phyloP scores from a whole-genome alignment of 1,140 invertebrate genomes.

The Riptortus pedestris region DNA sequence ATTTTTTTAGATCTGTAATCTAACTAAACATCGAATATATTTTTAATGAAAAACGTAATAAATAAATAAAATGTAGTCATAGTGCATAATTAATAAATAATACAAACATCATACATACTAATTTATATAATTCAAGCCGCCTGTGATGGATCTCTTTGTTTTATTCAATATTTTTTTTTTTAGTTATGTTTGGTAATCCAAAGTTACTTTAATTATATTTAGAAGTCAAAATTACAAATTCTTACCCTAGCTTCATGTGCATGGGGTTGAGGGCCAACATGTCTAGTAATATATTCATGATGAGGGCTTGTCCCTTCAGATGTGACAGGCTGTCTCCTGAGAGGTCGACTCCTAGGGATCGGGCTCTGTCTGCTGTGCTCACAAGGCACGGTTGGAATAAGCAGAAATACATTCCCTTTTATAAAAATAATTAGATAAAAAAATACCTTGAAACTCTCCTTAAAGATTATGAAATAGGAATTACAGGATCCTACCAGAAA shows the following conservation, averaged over 20 bases:
- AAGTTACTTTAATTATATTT: no score
- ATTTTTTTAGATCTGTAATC: no score
- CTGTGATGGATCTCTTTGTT: no score
- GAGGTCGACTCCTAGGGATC: slow-evolving; percentile 33
- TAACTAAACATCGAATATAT: no score
- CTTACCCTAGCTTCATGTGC: not conserved
- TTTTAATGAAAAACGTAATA: no score
- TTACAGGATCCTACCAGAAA: slow-evolving; percentile 63
- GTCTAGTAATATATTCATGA: slow-evolving; percentile 82
- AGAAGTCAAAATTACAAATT: not conserved
- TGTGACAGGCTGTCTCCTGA: slow-evolving; percentile 39
- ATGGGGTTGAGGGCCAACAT: slow-evolving; percentile 46
- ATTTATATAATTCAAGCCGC: no score
- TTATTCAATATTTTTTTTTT: no score
- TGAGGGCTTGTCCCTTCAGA: slow-evolving; percentile 65
- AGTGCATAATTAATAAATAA: no score
- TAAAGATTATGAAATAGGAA: no score
- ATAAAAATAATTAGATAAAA: slow-evolving; percentile 37
- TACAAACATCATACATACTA: no score
- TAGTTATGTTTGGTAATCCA: no score
- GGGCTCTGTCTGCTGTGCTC: slow-evolving; percentile 11
- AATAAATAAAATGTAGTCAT: no score
- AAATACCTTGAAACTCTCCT: not conserved
- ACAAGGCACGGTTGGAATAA: slow-evolving; percentile 53
- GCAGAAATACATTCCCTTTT: slow-evolving; percentile 87